Base-by-base conservation (phyloP, 1,140 invertebrate species). In the Belonocnema kinseyi region DNA sequence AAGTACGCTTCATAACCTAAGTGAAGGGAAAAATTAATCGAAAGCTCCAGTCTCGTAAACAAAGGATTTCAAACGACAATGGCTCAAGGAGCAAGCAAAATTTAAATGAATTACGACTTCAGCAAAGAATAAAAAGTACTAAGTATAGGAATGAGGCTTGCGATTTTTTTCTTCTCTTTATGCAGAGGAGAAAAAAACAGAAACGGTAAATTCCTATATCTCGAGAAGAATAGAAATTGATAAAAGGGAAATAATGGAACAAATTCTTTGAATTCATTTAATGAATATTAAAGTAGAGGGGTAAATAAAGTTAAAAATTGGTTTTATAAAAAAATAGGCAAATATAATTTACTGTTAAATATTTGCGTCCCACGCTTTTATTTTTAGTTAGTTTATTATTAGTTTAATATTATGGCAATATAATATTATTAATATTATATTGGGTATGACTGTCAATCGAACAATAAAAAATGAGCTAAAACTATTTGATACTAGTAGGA, bases 51-150 rank as follows among this genome's bases (percentile, higher is more conserved):
- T 33, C 21, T 61, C 58, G 21, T 58, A 61, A 61, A 61, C 58
- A 61, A 61, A 26, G 33, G 58, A 61, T 61, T 61, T 11, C 21
- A 4, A 61, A 61, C 58, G 58, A 61, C 58, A 61, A 61, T 61
- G 13, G 58, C 58, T 61, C 58, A 61, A 61, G 21, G 58, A 61
- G 58, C 13, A 61, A 61, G 13, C 58, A 61, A 33, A 19, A 19
- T 61, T 61, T 14, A 61, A 61, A 61, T 61, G 12, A 61, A 40
- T 61, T 26, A 61, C 26, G 58, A 26, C 21, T 33, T 14, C 12
- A 33, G 5, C 19, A 17, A 58, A 17, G 19, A 58, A 11, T 14
- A 33, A 61, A 61, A 33, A 33, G 58, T 40, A 61, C 58, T 61
- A 61, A 61, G 40, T 46, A 61, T 61, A 61, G 33, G 58, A 14